Evolutionary conservation across 1,140 invertebrate genomes (phyloP), one percentile per base, ranked within the genome.

Genomic region (Sipha flava): DNA sequence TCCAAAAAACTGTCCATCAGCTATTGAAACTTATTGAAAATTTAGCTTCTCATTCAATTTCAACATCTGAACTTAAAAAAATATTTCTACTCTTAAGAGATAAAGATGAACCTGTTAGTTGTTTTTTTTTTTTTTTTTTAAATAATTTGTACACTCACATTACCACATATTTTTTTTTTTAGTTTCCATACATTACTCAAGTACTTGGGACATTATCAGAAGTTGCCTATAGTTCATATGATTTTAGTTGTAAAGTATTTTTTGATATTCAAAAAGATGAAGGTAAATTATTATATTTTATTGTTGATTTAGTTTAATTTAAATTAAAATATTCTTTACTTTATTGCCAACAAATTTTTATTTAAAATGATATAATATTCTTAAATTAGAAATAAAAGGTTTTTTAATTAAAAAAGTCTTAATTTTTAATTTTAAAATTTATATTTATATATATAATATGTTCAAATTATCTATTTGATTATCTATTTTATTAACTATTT

Each of bases 1-100:
- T 80, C 26, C 83, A 82, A 77, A 84, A 82, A 26, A 85, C 87
- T 79, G 83, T 86, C 81, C 86, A 86, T 79, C 87, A 88, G 82
- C 82, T 90, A 34, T 87, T 90, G 57, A 86, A 86, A 80, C 82
- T 90, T 14, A 84, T 90, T 43, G 89, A 90, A 84, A 85, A 85
- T 81, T 84, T 90, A 21, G 89, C 88, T 54, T 88, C 87, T 62
- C 85, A 89, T 54, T 90, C 89, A 59, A 88, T 90, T 72, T 86
- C 87, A 23, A 85, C 89, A 0, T 83, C 83, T 23, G 89, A 90
- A 83, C 83, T 91, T 1, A 90, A 90, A 84, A 85, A 88, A 40
- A 82, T 89, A 64, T 87, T 88, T 70, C 83, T 85, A 47, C 83
- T 88, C 9, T 82, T 88, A 7, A 84, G 85, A 80, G 84, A 82